Conservation (phyloP, 2,797 vertebrate species). For the Coregonus sp. region DNA sequence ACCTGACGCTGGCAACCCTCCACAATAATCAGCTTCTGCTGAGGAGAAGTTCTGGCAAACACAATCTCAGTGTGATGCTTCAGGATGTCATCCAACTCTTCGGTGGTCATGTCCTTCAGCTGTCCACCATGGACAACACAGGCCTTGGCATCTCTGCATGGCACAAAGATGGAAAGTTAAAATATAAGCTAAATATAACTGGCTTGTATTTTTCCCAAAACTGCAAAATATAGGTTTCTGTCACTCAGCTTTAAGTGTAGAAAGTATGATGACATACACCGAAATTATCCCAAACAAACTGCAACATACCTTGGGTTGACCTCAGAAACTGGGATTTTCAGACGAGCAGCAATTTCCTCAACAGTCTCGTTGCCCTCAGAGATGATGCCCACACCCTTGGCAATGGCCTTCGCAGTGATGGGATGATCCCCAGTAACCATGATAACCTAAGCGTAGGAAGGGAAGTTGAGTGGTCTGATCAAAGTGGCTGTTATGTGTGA, state of each 20-base stretch:
- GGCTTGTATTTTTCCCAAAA: not conserved
- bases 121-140: conserved; percentile 93
- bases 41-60: conserved; percentile 94
- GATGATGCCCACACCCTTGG: conserved; percentile 96
- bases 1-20: conserved; percentile 96
- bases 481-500: not conserved
- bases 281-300: not conserved
- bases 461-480: not conserved
- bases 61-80: conserved; percentile 91
- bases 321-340: conserved; percentile 89
- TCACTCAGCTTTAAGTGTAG: not conserved
- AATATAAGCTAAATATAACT: not conserved
- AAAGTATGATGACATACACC: not conserved
- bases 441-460: conserved; percentile 81
- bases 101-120: conserved; percentile 85
- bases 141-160: conserved; percentile 89
- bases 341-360: conserved; percentile 91
- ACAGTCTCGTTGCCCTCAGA: conserved; percentile 95
- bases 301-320: conserved; percentile 87
- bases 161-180: conserved; percentile 1
- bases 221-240: not conserved
- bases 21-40: conserved; percentile 97
- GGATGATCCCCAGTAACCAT: conserved; percentile 98
- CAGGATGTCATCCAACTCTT: conserved; percentile 86
- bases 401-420: conserved; percentile 96